Evolutionary conservation across 1,140 invertebrate genomes (phyloP).

Genomic region (Nasonia giraulti): DNA sequence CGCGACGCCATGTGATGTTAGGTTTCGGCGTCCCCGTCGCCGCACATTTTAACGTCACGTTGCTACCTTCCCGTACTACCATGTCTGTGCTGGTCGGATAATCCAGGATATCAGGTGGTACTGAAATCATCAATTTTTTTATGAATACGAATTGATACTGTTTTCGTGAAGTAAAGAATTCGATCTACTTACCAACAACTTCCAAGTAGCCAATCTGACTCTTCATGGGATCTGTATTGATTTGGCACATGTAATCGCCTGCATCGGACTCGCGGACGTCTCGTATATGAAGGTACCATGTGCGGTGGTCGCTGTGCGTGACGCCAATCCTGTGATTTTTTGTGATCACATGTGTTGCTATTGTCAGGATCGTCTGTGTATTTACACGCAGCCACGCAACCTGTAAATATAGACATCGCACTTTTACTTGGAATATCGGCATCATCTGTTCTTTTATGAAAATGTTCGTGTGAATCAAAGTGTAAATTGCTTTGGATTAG

Average conservation of each 20-base stretch:
- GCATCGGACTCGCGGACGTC: slow-evolving; percentile 86
- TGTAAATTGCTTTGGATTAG: too few species aligned
- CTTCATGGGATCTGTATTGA: slow-evolving; percentile 94
- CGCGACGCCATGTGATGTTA: slow-evolving; percentile 87
- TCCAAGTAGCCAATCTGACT: slow-evolving; percentile 91
- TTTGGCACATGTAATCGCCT: slow-evolving; percentile 92
- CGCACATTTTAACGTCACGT: slow-evolving; percentile 87
- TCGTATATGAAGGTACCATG: slow-evolving; percentile 89
- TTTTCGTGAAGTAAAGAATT: neutral
- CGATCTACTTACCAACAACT: slow-evolving; percentile 83
- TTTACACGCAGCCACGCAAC: slow-evolving; percentile 92
- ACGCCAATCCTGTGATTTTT: slow-evolving; percentile 90
- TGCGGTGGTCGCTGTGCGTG: slow-evolving; percentile 86
- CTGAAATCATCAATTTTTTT: slow-evolving; percentile 74
- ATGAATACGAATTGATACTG: neutral
- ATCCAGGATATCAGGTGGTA: slow-evolving; percentile 91
- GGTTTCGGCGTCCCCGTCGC: slow-evolving; percentile 87
- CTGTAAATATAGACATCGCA: slow-evolving; percentile 72
- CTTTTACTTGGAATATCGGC: neutral
- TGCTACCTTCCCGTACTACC: slow-evolving; percentile 88
- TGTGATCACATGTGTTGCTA: slow-evolving; percentile 90
- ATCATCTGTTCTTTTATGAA: too few species aligned
- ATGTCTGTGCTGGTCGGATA: slow-evolving; percentile 90
- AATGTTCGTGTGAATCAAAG: too few species aligned
- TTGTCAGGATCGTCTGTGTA: slow-evolving; percentile 93